Evolutionary conservation across 2,888 invertebrate genomes (phyloP), one percentile per base, ranked within the genome.

Genomic region (Yponomeuta malinellus): DNA sequence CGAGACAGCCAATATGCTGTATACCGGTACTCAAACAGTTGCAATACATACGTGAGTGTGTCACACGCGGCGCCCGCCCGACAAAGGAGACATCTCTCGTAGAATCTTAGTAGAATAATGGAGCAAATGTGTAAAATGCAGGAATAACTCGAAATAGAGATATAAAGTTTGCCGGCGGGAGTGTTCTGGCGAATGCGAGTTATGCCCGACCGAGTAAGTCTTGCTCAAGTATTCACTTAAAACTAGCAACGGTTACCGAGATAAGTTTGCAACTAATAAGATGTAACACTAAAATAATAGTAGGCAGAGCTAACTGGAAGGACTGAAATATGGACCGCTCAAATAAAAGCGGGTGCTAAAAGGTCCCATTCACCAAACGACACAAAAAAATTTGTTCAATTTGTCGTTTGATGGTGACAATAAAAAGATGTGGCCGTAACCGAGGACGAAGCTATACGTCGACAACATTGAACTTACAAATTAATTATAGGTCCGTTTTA

Each of bases 401-500:
- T 68, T 72, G 72, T 66, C 69, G 23, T 59, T 71, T 48, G 59
- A 64, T 71, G 12, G 72, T 69, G 72, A 71, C 73, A 74, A 73
- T 74, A 74, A 76, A 79, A 76, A 70, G 73, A 71, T 74, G 75
- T 74, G 74, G 76, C 75, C 43, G 59, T n/a, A 43, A 43, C n/a
- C 23, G 15, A 43, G 52, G 67, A 68, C 63, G 73, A 75, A 70
- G 73, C 78, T 4, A 59, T 59, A 4, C 78, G 79, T 82, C 78
- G 79, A 77, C 81, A 78, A 83, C 52, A 59, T 59, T 59, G 52
- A 12, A 82, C 81, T 81, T 79, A 79, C 79, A 79, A 85, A 86
- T 86, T 85, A 83, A 84, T 23, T 9, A 86, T 87, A 81, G 81
- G 82, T 81, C 37, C 85, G 63, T 87, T 88, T 86, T 86, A 88